A percentile compares a stretch with the other conserved stretches of the same genome.
phyloP scores from a whole-genome alignment of 2,113 vertebrate species.

The Hepsetus odoe region DNA sequence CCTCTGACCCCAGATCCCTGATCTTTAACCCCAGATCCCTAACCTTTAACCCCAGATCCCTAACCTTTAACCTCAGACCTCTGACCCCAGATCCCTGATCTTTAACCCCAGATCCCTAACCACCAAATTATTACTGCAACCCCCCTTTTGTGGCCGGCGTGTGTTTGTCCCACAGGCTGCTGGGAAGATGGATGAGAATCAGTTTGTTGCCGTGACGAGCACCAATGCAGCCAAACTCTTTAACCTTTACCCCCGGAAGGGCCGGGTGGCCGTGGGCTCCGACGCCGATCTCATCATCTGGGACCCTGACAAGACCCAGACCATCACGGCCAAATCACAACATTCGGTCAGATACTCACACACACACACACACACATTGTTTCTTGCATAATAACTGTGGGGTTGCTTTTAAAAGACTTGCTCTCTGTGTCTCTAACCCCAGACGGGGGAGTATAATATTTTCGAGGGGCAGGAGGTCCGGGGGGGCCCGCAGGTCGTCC shows the following conservation, averaged over 20 bases:
- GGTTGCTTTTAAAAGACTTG: background rate
- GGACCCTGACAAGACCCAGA: slow-evolving; percentile 89
- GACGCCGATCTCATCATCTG: slow-evolving; percentile 95
- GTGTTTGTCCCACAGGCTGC: slow-evolving; percentile 76
- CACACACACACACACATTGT: background rate
- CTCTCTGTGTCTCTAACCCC: slow-evolving; percentile 11
- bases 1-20: too few relatives aligned
- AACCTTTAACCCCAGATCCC: too few relatives aligned
- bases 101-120: too few relatives aligned
- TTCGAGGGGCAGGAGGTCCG: slow-evolving; percentile 95
- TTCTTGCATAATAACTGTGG: background rate
- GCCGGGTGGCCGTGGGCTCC: slow-evolving; percentile 89
- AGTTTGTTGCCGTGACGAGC: slow-evolving; percentile 95
- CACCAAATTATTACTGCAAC: too few relatives aligned
- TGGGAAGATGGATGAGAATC: slow-evolving; percentile 97
- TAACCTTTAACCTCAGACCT: too few relatives aligned
- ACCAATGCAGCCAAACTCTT: slow-evolving; percentile 97
- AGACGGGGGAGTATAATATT: slow-evolving; percentile 94
- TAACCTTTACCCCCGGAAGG: slow-evolving; percentile 94
- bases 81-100: too few relatives aligned
- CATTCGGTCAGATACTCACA: slow-evolving; percentile 83
- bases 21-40: too few relatives aligned
- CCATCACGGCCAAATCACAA: slow-evolving; percentile 90
- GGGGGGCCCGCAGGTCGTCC: slow-evolving; percentile 83
- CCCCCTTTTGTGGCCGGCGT: too few relatives aligned